Evolutionary conservation across 2,888 invertebrate genomes (phyloP).

Genomic region (Leucoptera coffeella): DNA sequence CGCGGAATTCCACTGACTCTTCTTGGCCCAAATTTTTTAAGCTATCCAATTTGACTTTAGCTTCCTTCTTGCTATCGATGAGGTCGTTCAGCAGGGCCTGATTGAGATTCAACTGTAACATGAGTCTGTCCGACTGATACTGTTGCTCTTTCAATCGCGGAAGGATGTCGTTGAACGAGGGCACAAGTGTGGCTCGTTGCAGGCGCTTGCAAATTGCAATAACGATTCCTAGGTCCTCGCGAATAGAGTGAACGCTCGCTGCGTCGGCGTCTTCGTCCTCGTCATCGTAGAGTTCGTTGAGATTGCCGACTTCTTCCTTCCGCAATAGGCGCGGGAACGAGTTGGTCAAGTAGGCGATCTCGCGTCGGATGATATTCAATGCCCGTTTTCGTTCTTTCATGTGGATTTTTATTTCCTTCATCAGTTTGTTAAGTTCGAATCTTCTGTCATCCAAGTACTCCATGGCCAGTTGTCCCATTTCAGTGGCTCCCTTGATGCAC

Average conservation of each 20-base stretch:
- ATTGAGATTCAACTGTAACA: slow-evolving; percentile 31
- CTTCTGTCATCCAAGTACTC: slow-evolving; percentile 61
- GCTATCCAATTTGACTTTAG: slow-evolving; percentile 35
- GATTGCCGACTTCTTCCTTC: slow-evolving; percentile 23
- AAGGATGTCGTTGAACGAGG: slow-evolving; percentile 30
- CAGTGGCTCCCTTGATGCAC: slow-evolving; percentile 57
- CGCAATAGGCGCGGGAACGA: slow-evolving; percentile 38
- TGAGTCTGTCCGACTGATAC: slow-evolving; percentile 39
- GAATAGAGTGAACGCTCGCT: slow-evolving; percentile 28
- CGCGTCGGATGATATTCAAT: slow-evolving; percentile 41
- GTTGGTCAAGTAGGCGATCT: slow-evolving; percentile 31
- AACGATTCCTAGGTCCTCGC: slow-evolving; percentile 41
- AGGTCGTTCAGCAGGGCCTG: slow-evolving; percentile 35
- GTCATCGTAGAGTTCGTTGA: slow-evolving; percentile 40
- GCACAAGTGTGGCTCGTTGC: slow-evolving; percentile 32
- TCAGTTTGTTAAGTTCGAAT: slow-evolving; percentile 52
- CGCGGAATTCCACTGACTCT: too few species aligned
- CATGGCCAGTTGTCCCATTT: slow-evolving; percentile 61
- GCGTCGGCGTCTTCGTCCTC: slow-evolving; percentile 13
- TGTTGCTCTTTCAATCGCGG: slow-evolving; percentile 40
- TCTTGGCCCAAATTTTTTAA: slow-evolving; percentile 46
- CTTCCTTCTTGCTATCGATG: slow-evolving; percentile 45
- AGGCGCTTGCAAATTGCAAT: slow-evolving; percentile 34
- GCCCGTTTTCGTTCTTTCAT: slow-evolving; percentile 56
- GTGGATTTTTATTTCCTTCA: slow-evolving; percentile 54